Evolutionary conservation across 2,888 invertebrate species (phyloP).

Genomic region (Acleris cristana): DNA sequence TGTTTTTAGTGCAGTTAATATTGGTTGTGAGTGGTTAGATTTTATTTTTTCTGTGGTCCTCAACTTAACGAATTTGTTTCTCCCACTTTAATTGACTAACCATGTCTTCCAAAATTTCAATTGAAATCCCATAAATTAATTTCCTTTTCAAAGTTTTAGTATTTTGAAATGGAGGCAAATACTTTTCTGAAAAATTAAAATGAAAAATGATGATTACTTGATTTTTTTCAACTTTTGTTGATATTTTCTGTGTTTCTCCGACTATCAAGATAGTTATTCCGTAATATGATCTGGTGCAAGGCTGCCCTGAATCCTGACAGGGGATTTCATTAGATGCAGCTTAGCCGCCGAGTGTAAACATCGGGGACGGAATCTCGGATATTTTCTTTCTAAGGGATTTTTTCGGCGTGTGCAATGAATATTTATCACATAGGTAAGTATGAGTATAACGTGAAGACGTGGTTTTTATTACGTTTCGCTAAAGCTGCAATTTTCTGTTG

Average conservation of each 20-base stretch:
- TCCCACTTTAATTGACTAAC: too few species aligned
- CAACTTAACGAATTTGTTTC: too few species aligned
- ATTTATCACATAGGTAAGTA: constrained; percentile 55
- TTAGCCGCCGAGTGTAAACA: constrained; percentile 79
- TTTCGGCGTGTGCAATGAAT: constrained; percentile 68
- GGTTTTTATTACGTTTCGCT: constrained; percentile 27
- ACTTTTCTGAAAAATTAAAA: too few species aligned
- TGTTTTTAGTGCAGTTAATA: too few species aligned
- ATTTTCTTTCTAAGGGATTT: constrained; percentile 72
- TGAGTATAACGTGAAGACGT: constrained; percentile 7
- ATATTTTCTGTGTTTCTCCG: not conserved
- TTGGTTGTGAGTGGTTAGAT: too few species aligned
- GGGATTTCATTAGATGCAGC: constrained; percentile 84
- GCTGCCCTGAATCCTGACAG: constrained; percentile 78
- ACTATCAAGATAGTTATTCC: constrained; percentile 54
- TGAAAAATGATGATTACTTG: too few species aligned
- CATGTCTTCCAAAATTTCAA: too few species aligned
- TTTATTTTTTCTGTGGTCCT: too few species aligned
- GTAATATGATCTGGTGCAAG: constrained; percentile 67
- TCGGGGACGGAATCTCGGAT: constrained; percentile 75
- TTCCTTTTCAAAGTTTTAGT: too few species aligned
- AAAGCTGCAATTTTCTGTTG: constrained; percentile 5
- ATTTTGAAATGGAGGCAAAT: too few species aligned
- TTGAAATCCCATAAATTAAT: too few species aligned
- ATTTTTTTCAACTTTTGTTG: too few species aligned